phyloP scores from a whole-genome alignment of 2,797 vertebrate genomes.

The Trematomus bernacchii region DNA sequence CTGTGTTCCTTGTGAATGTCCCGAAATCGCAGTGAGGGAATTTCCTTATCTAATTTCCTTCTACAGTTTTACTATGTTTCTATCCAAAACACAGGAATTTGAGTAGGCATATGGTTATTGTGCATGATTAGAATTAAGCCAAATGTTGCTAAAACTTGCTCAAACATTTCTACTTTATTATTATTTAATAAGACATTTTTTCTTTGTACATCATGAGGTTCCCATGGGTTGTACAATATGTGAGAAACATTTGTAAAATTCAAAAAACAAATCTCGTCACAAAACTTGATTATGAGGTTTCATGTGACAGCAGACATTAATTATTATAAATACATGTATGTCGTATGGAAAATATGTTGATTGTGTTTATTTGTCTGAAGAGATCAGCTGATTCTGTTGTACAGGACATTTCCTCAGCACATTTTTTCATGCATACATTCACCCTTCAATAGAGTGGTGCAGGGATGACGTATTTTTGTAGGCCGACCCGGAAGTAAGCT shows the following conservation, averaged over 20 bases:
- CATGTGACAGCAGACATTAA: not conserved
- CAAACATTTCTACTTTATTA: not conserved
- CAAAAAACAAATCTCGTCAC: too few species aligned
- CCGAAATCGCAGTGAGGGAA: not conserved
- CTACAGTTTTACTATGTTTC: not conserved
- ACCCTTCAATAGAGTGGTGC: not conserved
- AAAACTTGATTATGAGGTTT: not conserved
- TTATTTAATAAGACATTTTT: not conserved
- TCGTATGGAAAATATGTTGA: not conserved
- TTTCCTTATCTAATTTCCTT: not conserved
- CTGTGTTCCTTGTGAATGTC: not conserved
- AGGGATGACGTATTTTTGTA: too few species aligned
- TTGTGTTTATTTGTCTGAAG: not conserved
- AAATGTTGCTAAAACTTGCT: not conserved
- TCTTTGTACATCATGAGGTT: not conserved
- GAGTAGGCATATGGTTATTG: not conserved
- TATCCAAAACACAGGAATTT: not conserved
- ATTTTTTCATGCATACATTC: not conserved
- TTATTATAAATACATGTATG: too few species aligned
- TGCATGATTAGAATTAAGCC: not conserved
- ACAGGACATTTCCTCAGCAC: not conserved
- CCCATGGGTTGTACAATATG: not conserved
- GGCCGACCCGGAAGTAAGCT: too few species aligned
- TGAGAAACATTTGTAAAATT: not conserved
- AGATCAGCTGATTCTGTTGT: not conserved